These are phyloP conservation scores for Mimas tiliae DNA, from an alignment of 2,888 invertebrate species.

Conservation along the genomic window DNA sequence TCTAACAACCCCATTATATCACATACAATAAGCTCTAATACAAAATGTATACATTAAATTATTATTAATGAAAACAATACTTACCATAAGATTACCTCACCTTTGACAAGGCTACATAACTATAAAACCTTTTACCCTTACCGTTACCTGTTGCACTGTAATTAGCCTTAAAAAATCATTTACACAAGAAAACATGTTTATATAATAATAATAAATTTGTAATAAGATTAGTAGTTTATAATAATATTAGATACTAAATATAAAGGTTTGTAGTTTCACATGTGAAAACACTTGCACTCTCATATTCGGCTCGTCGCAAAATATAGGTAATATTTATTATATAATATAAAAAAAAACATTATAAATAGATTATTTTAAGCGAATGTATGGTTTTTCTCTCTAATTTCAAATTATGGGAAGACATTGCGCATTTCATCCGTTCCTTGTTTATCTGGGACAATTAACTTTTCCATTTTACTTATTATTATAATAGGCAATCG, in stretches of 20 bases:
- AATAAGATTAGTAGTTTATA: conserved; percentile 80
- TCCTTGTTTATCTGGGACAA: conserved; percentile 77
- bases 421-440: conserved; percentile 86
- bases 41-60: conserved; percentile 40
- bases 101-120: conserved; percentile 72
- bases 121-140: conserved; percentile 69
- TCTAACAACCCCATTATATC: conserved; percentile 57
- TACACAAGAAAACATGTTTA: conserved; percentile 38
- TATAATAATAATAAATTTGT: conserved; percentile 53
- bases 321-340: conserved; percentile 72
- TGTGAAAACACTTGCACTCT: conserved; percentile 85
- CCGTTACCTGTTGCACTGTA: conserved; percentile 80
- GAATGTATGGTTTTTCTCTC: conserved; percentile 64
- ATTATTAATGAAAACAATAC: conserved; percentile 54
- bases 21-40: conserved; percentile 65
- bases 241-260: conserved; percentile 78
- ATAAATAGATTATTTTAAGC: conserved; percentile 81
- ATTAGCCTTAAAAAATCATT: conserved; percentile 66
- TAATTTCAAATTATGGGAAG: conserved; percentile 83
- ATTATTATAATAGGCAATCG: conserved; percentile 14
- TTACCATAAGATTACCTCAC: conserved; percentile 77
- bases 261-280: conserved; percentile 81
- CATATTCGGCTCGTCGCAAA: conserved; percentile 74
- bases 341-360: conserved; percentile 60
- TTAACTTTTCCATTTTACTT: conserved; percentile 56